Evolutionary conservation across 2,113 vertebrate species (phyloP).

Genomic region (Arvicanthis niloticus): DNA sequence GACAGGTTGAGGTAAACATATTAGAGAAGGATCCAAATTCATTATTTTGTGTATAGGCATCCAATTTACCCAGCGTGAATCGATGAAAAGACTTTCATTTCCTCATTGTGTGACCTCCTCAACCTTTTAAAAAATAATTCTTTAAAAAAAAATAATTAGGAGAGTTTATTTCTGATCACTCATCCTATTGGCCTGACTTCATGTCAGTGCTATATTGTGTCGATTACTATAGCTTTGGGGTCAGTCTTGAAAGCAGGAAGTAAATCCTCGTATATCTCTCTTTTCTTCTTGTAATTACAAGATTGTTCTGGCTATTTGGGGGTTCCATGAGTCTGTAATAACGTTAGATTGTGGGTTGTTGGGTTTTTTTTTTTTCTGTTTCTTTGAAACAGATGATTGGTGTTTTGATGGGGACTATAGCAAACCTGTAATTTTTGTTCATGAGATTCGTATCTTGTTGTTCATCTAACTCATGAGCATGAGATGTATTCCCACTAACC

Average conservation of each 20-base stretch:
- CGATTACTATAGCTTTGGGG: neutral
- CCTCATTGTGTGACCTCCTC: neutral
- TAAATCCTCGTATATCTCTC: neutral
- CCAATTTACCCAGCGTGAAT: neutral
- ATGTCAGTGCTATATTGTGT: too few relatives aligned
- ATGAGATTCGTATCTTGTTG: neutral
- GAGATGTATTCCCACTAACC: neutral
- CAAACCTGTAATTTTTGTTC: neutral
- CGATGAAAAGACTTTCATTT: neutral
- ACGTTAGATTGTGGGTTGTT: neutral
- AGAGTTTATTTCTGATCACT: neutral
- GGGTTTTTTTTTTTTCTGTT: neutral
- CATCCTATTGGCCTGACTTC: neutral
- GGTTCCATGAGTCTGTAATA: neutral
- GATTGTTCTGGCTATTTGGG: too few relatives aligned
- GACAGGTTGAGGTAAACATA: neutral
- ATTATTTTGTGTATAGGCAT: neutral
- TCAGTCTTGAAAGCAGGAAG: neutral
- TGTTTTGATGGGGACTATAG: neutral
- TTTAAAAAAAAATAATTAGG: neutral
- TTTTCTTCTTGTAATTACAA: neutral
- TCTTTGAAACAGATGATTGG: neutral
- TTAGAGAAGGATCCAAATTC: neutral
- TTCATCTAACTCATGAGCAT: neutral
- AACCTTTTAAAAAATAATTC: neutral